Percentiles rank a stretch among this genome's conserved stretches.
These are phyloP conservation scores for Imbricaverruca yamaguchii DNA, from an alignment of 2,888 invertebrate species.

Conservation along the genomic window DNA sequence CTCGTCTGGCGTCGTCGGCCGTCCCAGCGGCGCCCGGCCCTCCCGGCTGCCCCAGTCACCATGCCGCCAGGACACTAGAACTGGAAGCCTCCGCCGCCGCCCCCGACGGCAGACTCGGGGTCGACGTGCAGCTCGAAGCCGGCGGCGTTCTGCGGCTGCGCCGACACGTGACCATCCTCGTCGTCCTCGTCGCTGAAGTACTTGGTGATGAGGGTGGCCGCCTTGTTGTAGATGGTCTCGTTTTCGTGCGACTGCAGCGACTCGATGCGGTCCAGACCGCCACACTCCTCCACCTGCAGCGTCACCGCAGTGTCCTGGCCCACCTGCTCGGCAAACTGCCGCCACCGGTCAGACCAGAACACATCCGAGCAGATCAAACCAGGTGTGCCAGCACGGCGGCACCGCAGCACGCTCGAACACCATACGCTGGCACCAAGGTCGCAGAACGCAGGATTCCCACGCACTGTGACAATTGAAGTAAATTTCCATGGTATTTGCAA, in stretches of 20 bases:
- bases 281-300: conserved; percentile 77
- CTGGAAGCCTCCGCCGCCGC: conserved; percentile 3
- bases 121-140: conserved; percentile 14
- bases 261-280: conserved; percentile 50
- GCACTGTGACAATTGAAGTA: no score
- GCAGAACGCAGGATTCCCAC: no score
- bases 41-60: neutral
- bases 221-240: conserved; percentile 44
- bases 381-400: no score
- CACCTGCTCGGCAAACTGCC: conserved; percentile 63
- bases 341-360: no score
- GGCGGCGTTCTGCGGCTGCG: neutral
- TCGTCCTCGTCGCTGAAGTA: conserved; percentile 44
- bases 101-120: neutral
- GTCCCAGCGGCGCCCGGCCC: neutral
- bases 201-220: conserved; percentile 45
- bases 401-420: no score
- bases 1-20: neutral
- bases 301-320: conserved; percentile 69
- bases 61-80: neutral
- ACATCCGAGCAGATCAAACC: no score
- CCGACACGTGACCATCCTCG: conserved; percentile 21
- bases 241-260: conserved; percentile 47
- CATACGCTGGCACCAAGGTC: no score
- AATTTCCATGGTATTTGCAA: no score